Percentiles rank a stretch among this genome's conserved stretches.
Conservation (phyloP, 2,888 invertebrate genomes). For the Dinocampus coccinellae region DNA sequence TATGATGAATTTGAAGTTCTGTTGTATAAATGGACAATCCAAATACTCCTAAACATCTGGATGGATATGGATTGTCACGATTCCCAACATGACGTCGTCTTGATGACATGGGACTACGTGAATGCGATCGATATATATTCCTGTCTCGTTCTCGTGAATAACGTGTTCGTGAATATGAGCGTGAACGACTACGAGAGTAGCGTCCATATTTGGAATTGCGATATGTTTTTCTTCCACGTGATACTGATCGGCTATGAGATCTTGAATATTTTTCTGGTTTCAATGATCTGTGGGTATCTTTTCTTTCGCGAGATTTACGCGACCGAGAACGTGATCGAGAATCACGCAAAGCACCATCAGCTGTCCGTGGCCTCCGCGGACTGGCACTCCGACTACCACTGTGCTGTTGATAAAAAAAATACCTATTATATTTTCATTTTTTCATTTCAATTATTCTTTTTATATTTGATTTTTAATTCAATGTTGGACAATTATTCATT, state of each 20-base stretch:
- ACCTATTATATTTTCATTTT: not conserved
- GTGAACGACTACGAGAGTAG: slow-evolving; percentile 77
- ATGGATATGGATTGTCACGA: slow-evolving; percentile 88
- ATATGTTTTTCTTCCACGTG: slow-evolving; percentile 66
- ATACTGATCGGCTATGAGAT: slow-evolving; percentile 66
- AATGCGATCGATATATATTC: slow-evolving; percentile 76
- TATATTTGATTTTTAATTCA: not conserved
- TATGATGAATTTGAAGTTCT: slow-evolving; percentile 90
- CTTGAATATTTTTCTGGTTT: slow-evolving; percentile 64
- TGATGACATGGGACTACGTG: slow-evolving; percentile 87
- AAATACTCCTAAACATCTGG: slow-evolving; percentile 93
- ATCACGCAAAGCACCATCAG: slow-evolving; percentile 59
- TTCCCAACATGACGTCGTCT: slow-evolving; percentile 84
- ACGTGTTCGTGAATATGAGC: slow-evolving; percentile 71
- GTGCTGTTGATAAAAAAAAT: slow-evolving; percentile 50
- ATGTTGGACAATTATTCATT: not conserved
- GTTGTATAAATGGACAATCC: slow-evolving; percentile 94
- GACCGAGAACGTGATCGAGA: slow-evolving; percentile 67
- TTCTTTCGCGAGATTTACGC: slow-evolving; percentile 63
- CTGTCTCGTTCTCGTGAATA: slow-evolving; percentile 75
- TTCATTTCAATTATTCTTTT: not conserved
- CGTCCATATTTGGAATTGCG: slow-evolving; percentile 66
- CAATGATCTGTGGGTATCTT: slow-evolving; percentile 62
- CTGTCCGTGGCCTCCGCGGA: slow-evolving; percentile 59
- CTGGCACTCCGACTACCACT: slow-evolving; percentile 63